Conservation (phyloP, 2,797 vertebrate species). For the Gymnopithys bicolor region DNA sequence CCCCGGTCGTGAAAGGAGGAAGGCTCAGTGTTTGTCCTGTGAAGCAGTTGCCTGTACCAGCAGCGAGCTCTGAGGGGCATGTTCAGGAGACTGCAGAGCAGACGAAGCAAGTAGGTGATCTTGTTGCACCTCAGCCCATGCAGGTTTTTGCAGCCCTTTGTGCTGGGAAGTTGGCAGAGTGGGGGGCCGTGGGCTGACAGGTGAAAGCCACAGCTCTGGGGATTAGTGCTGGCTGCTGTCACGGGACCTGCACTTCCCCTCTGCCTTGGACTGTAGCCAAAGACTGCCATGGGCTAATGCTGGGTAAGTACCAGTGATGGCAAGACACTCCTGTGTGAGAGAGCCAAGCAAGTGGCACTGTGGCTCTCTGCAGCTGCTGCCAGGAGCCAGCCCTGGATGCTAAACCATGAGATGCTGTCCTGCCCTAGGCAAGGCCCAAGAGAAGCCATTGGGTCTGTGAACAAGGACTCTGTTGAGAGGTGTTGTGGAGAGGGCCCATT, state of each 20-base stretch:
- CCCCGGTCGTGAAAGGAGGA: not conserved
- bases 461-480: not conserved
- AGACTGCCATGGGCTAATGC: not conserved
- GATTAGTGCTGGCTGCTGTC: not conserved
- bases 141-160: not conserved
- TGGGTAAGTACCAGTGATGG: not conserved
- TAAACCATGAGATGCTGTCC: not conserved
- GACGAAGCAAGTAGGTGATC: not conserved
- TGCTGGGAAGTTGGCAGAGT: not conserved
- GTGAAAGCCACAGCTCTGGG: not conserved
- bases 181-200: not conserved
- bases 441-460: not conserved
- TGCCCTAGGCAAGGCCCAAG: not conserved
- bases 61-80: not conserved
- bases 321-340: not conserved
- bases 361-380: not conserved
- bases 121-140: not conserved
- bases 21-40: fast-evolving
- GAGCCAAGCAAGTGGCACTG: not conserved
- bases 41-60: not conserved
- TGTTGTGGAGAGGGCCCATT: not conserved
- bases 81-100: not conserved
- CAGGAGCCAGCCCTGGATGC: not conserved
- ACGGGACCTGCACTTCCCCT: not conserved
- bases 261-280: not conserved